phyloP scores from a whole-genome alignment of 64 coral and sea anemone species.

The Cladopsammia gracilis region DNA sequence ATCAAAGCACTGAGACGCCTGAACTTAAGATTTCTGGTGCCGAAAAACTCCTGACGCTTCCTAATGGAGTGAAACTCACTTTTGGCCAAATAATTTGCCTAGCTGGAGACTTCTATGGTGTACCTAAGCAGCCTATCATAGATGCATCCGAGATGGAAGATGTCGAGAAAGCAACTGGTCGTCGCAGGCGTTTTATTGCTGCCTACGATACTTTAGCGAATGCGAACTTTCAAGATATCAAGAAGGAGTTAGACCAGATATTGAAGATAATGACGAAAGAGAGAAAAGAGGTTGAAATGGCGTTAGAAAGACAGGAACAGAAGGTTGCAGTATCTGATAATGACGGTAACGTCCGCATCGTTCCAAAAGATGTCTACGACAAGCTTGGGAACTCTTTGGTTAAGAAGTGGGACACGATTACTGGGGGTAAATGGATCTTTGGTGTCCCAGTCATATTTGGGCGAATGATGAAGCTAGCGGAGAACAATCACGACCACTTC shows the following conservation, averaged over 20 bases:
- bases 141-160: constrained; percentile 2
- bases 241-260: constrained; percentile 59
- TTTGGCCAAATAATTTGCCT: constrained; percentile 71
- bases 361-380: constrained; percentile 47
- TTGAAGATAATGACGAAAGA: constrained; percentile 65
- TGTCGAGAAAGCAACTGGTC: background rate
- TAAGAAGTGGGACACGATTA: constrained; percentile 32
- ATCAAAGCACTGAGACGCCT: background rate
- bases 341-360: background rate
- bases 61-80: constrained; percentile 38
- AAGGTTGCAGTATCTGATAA: background rate
- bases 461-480: constrained; percentile 33
- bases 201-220: constrained; percentile 39
- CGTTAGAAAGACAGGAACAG: constrained; percentile 10
- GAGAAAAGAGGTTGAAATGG: constrained; percentile 29
- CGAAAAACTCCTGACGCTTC: constrained; percentile 5
- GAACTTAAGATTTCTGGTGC: background rate
- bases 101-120: constrained; percentile 75
- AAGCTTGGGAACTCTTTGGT: constrained; percentile 26
- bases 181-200: constrained; percentile 38
- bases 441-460: constrained; percentile 46
- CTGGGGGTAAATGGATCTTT: constrained; percentile 58
- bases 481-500: constrained; percentile 74
- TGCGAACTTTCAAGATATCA: constrained; percentile 26
- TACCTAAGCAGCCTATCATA: constrained; percentile 62